Conservation (phyloP, 2,888 invertebrate species). For the Noctua janthina region DNA sequence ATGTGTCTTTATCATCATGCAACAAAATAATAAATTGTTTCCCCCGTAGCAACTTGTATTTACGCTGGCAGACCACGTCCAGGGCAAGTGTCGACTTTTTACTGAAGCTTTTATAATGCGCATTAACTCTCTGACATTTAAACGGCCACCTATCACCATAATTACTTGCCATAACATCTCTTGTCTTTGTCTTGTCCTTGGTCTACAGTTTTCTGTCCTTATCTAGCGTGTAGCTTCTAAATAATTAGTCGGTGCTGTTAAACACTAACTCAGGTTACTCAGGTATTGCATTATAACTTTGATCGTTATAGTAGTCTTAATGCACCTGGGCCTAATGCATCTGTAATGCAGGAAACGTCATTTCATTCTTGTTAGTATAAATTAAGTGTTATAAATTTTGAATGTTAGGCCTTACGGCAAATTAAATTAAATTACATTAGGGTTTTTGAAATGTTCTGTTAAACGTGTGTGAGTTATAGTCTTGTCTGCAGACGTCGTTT, state of each 20-base stretch:
- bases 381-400: conserved; percentile 25
- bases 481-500: conserved; percentile 6
- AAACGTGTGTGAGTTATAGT: background rate
- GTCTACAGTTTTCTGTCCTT: conserved; percentile 65
- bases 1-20: conserved; percentile 49
- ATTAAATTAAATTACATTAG: conserved; percentile 5
- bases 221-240: conserved; percentile 70
- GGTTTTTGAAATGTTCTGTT: background rate
- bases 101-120: conserved; percentile 72
- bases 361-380: conserved; percentile 50
- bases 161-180: conserved; percentile 71
- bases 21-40: conserved; percentile 53
- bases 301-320: conserved; percentile 67
- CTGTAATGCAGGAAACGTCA: conserved; percentile 65
- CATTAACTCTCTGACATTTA: conserved; percentile 84
- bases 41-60: conserved; percentile 45
- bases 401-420: conserved; percentile 34
- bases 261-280: conserved; percentile 69
- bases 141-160: conserved; percentile 78
- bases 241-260: conserved; percentile 71
- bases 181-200: conserved; percentile 69
- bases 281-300: conserved; percentile 66
- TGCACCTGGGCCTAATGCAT: conserved; percentile 69
- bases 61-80: conserved; percentile 56
- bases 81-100: conserved; percentile 76